phyloP scores from a whole-genome alignment of 2,113 vertebrate genomes.

The Phalacrocorax aristotelis region DNA sequence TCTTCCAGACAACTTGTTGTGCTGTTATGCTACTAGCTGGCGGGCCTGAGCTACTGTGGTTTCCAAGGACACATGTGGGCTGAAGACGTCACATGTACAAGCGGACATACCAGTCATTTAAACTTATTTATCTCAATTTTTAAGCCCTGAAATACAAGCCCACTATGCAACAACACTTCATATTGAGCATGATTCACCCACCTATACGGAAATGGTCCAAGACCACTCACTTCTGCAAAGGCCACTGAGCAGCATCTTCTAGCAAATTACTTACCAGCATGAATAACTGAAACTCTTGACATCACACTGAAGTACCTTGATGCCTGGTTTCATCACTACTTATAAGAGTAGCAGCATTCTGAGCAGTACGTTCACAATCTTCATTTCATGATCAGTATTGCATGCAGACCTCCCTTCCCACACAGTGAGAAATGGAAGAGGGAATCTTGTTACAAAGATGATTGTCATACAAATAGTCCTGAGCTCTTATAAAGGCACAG shows the following conservation, averaged over 20 bases:
- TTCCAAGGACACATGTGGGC: constrained; percentile 2
- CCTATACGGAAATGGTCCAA: background rate
- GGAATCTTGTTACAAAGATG: background rate
- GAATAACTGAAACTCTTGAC: background rate
- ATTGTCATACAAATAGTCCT: background rate
- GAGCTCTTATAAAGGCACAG: background rate
- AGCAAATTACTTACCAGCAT: background rate
- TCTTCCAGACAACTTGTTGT: background rate
- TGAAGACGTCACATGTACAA: background rate
- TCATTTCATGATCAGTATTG: background rate
- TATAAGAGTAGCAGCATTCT: background rate
- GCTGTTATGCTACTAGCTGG: background rate
- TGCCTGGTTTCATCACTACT: background rate
- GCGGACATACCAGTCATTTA: background rate
- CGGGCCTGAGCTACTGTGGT: background rate
- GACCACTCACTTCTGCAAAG: background rate
- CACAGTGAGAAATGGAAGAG: background rate
- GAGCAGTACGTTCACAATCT: background rate
- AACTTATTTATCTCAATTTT: background rate
- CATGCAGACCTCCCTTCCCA: background rate
- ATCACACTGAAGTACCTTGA: background rate
- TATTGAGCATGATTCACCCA: background rate
- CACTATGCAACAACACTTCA: background rate
- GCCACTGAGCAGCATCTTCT: background rate
- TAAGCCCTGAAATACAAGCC: background rate